These are phyloP conservation scores for Physocephala rufipes DNA, from an alignment of 2,888 invertebrate genomes.

Conservation along the genomic window DNA sequence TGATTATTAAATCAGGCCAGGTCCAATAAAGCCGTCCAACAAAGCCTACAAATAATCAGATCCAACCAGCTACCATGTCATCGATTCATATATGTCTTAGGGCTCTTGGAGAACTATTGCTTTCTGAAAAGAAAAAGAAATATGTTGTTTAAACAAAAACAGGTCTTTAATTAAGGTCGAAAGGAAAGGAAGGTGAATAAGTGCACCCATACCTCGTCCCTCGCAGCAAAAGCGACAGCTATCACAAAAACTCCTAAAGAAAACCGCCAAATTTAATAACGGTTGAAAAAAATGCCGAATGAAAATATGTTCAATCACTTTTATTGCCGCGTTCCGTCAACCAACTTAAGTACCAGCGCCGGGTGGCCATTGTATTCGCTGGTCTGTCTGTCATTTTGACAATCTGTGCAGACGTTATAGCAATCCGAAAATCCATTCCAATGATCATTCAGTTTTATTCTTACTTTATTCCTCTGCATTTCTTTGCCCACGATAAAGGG, in stretches of 20 bases:
- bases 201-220: no score
- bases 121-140: constrained; percentile 14
- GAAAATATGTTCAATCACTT: constrained; percentile 36
- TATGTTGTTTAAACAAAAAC: constrained; percentile 1
- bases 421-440: no score
- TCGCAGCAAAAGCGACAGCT: no score
- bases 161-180: constrained; percentile 33
- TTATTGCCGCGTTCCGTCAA: constrained; percentile 31
- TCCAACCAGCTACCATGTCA: not conserved
- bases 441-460: no score
- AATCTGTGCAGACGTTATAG: not conserved
- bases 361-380: not conserved
- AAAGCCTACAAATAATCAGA: not conserved
- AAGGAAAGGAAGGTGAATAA: not conserved
- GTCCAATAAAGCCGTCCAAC: not conserved
- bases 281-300: constrained; percentile 35
- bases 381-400: not conserved
- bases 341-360: no score
- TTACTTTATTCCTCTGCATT: not conserved
- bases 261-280: constrained; percentile 31
- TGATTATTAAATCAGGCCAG: not conserved
- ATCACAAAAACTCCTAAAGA: constrained; percentile 17
- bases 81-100: constrained; percentile 8
- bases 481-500: not conserved
- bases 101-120: constrained; percentile 26